Percentiles rank a stretch among this genome's conserved stretches.
phyloP scores from a whole-genome alignment of 2,113 vertebrate genomes.

The Megaleporinus macrocephalus region DNA sequence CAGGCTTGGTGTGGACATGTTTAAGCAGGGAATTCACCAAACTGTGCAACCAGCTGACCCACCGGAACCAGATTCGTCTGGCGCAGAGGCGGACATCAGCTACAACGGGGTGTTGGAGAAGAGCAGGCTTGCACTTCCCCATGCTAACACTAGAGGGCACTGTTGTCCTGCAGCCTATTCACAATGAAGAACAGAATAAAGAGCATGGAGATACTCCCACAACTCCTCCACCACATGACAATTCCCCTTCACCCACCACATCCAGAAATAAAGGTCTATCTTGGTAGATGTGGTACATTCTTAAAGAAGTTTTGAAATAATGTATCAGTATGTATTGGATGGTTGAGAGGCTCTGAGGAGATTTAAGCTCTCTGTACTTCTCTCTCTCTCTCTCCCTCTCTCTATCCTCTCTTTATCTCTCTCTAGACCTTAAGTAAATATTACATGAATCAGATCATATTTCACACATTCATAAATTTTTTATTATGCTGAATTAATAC shows the following conservation, averaged over 20 bases:
- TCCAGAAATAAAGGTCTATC: conserved; percentile 11
- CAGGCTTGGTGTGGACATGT: no score
- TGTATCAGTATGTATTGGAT: conserved; percentile 12
- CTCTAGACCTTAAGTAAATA: conserved; percentile 52
- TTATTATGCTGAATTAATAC: conserved; percentile 50
- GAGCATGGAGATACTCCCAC: neutral
- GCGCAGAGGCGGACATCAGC: neutral
- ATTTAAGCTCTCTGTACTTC: neutral
- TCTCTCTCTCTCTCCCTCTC: neutral
- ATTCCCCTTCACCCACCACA: neutral
- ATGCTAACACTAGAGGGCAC: conserved; percentile 46
- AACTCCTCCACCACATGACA: conserved; percentile 5
- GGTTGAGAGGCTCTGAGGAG: neutral
- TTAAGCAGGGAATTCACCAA: no score
- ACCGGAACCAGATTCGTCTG: no score
- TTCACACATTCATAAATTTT: conserved; percentile 50
- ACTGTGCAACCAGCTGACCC: no score
- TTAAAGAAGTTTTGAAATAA: conserved; percentile 29
- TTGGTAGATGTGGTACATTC: neutral
- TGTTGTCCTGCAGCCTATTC: conserved; percentile 47
- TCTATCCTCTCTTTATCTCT: conserved; percentile 25
- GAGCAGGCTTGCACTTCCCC: neutral
- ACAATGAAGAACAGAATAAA: neutral
- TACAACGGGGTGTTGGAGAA: neutral
- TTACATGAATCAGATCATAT: conserved; percentile 54